These are phyloP conservation scores for Eciton burchellii DNA, from an alignment of 1,140 invertebrate species.

Conservation along the genomic window DNA sequence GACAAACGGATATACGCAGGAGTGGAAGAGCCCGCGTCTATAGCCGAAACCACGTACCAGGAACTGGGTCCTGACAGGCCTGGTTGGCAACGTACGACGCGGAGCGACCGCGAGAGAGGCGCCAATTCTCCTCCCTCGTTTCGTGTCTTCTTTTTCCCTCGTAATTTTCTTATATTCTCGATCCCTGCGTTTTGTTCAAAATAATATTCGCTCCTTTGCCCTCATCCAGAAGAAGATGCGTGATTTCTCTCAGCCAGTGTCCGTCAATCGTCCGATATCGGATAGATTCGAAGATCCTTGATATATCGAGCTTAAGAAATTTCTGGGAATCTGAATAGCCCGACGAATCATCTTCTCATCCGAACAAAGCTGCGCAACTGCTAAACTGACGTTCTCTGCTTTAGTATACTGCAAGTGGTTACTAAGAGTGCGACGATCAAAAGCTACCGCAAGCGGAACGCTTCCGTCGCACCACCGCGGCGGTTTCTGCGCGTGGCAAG, in stretches of 20 bases:
- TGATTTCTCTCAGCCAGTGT: neutral
- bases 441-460: constrained; percentile 46
- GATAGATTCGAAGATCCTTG: neutral
- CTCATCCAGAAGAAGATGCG: constrained; percentile 3
- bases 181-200: constrained; percentile 17
- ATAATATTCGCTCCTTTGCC: constrained; percentile 15
- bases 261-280: neutral
- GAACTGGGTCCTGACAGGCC: constrained; percentile 61
- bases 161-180: constrained; percentile 25
- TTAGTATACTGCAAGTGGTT: constrained; percentile 10
- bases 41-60: constrained; percentile 66
- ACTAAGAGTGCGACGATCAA: constrained; percentile 35
- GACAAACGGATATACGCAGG: constrained; percentile 63
- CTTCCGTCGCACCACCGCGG: constrained; percentile 35
- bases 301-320: neutral
- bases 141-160: neutral
- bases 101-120: constrained; percentile 46
- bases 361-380: constrained; percentile 1
- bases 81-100: constrained; percentile 50
- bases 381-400: neutral
- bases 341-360: neutral
- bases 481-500: constrained; percentile 47
- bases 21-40: constrained; percentile 65
- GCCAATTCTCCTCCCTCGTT: constrained; percentile 18
- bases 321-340: neutral